These are phyloP conservation scores for Thalassaphorura encarpata DNA, from an alignment of 1,140 invertebrate species.

Conservation along the genomic window DNA sequence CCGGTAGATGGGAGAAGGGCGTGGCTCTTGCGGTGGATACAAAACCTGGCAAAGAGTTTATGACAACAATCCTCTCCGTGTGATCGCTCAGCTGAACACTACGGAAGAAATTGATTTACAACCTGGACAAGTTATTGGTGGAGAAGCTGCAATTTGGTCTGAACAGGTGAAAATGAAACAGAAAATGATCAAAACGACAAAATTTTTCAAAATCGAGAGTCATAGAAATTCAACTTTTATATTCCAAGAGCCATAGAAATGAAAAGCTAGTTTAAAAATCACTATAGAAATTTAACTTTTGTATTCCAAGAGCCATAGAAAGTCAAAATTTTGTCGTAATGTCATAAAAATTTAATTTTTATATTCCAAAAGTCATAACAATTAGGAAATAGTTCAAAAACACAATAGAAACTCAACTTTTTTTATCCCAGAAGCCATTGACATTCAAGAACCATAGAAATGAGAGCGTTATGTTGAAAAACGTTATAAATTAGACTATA, in stretches of 20 bases:
- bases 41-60: slow-evolving; percentile 81
- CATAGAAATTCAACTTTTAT: neutral
- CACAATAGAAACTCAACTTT: too few relatives aligned
- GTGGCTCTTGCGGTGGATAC: slow-evolving; percentile 78
- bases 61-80: slow-evolving; percentile 54
- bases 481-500: too few relatives aligned
- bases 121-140: slow-evolving; percentile 48
- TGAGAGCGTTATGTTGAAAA: too few relatives aligned
- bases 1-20: slow-evolving; percentile 57
- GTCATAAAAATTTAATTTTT: slow-evolving; percentile 34
- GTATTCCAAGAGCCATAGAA: neutral
- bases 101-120: slow-evolving; percentile 47
- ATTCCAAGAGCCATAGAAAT: too few relatives aligned
- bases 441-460: too few relatives aligned
- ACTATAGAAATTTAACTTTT: too few relatives aligned
- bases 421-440: too few relatives aligned
- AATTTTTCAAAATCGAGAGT: too few relatives aligned
- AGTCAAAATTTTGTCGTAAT: neutral
- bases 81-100: slow-evolving; percentile 60
- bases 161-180: slow-evolving; percentile 49
- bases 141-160: slow-evolving; percentile 67
- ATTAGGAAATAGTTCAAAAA: too few relatives aligned
- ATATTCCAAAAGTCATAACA: neutral
- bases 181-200: neutral
- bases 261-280: too few relatives aligned